Percentiles rank a stretch among this genome's conserved stretches.
These are phyloP conservation scores for Platynereis dumerilii DNA, from an alignment of 2,888 invertebrate genomes.

Conservation along the genomic window DNA sequence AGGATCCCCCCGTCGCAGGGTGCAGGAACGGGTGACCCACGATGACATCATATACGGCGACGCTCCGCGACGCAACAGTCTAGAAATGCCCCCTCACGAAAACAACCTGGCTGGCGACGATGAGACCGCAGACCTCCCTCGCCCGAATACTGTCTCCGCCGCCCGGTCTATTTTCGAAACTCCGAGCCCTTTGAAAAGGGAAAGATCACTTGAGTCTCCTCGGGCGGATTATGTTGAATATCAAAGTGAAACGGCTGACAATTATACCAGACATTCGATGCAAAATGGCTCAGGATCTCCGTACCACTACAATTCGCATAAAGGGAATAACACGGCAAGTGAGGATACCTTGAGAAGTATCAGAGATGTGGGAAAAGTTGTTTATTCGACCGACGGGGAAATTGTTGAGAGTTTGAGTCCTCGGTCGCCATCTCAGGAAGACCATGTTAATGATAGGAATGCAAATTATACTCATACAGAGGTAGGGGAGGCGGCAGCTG, in stretches of 20 bases:
- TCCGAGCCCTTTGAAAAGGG: slow-evolving; percentile 11
- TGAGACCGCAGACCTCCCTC: slow-evolving; percentile 81
- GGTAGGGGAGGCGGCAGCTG: neutral
- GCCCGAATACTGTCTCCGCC: slow-evolving; percentile 86
- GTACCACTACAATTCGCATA: neutral
- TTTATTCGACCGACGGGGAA: slow-evolving; percentile 4
- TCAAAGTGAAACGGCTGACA: neutral
- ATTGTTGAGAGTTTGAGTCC: neutral
- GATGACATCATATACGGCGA: neutral
- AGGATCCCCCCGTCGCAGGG: no score
- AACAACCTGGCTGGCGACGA: slow-evolving; percentile 1
- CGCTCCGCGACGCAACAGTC: neutral
- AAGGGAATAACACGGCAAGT: neutral
- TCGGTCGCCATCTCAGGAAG: neutral
- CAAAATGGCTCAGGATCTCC: slow-evolving; percentile 15
- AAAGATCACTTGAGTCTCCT: slow-evolving; percentile 13
- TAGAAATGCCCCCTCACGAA: slow-evolving; percentile 3
- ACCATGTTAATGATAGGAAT: slow-evolving; percentile 3
- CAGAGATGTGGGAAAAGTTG: slow-evolving; percentile 4
- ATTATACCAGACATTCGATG: slow-evolving; percentile 3
- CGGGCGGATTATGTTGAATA: neutral
- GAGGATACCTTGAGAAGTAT: slow-evolving; percentile 6
- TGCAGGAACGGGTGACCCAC: neutral
- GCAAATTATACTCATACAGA: slow-evolving; percentile 5
- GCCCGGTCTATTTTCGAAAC: slow-evolving; percentile 82